These are phyloP conservation scores for Lasioglossum zephyrum DNA, from an alignment of 2,888 invertebrate species.

Conservation along the genomic window DNA sequence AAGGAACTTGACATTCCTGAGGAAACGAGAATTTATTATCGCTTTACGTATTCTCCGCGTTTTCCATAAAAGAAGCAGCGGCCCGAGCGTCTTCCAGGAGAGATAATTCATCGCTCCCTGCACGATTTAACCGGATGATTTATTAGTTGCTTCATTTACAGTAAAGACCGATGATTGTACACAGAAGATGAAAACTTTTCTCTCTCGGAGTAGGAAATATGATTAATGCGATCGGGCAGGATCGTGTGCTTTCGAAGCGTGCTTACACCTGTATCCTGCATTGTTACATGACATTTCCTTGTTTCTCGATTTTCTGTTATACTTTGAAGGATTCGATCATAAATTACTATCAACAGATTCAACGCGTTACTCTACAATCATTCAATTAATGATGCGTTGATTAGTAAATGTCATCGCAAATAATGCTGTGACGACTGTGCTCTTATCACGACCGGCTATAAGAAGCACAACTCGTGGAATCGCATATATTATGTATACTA, in stretches of 20 bases:
- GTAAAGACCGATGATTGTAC: constrained; percentile 15
- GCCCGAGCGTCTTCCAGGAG: constrained; percentile 34
- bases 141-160: constrained; percentile 40
- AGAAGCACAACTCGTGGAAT: neutral
- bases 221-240: constrained; percentile 29
- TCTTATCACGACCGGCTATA: neutral
- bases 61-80: constrained; percentile 57
- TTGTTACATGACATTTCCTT: neutral
- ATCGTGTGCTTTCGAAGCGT: constrained; percentile 19
- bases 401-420: constrained; percentile 31
- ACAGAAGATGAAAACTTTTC: constrained; percentile 26
- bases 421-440: neutral
- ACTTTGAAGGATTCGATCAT: neutral
- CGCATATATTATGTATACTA: neutral
- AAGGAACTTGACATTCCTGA: constrained; percentile 62
- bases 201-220: neutral
- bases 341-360: neutral
- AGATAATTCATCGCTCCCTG: constrained; percentile 42
- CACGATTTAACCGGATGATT: constrained; percentile 44
- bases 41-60: constrained; percentile 46
- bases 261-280: neutral
- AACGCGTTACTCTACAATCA: neutral
- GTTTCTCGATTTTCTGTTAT: neutral
- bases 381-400: neutral
- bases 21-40: constrained; percentile 66